These are phyloP conservation scores for Timema cristinae DNA, from an alignment of 2,888 invertebrate species.

Conservation along the genomic window DNA sequence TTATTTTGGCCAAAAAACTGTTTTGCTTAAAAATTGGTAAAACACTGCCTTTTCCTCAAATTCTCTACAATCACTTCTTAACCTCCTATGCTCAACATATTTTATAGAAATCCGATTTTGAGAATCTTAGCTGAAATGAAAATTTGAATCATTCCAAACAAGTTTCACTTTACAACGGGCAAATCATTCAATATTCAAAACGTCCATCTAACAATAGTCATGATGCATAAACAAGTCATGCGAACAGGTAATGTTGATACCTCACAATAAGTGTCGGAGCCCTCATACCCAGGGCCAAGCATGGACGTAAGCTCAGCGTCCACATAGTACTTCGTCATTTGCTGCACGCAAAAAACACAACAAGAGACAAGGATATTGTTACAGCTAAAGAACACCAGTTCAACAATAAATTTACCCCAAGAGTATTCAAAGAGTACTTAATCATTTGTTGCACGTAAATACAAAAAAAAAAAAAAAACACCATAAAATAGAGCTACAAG, in stretches of 20 bases:
- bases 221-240: neutral
- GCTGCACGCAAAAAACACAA: conserved; percentile 46
- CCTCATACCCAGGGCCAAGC: conserved; percentile 54
- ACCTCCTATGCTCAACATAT: no score
- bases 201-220: neutral
- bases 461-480: neutral
- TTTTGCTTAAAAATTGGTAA: no score
- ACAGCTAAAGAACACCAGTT: neutral
- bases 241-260: conserved; percentile 20
- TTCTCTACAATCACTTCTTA: no score
- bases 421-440: neutral
- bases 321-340: conserved; percentile 77
- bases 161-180: conserved; percentile 26
- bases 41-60: no score
- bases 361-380: conserved; percentile 3
- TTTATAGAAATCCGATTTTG: no score
- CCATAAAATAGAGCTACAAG: no score
- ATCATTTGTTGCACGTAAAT: neutral
- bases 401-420: neutral
- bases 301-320: conserved; percentile 76
- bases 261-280: conserved; percentile 41
- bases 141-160: neutral
- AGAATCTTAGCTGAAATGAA: neutral
- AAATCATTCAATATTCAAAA: conserved; percentile 10
- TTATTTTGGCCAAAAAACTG: no score